Evolutionary conservation across 2,113 vertebrate species (phyloP).

Genomic region (Sisor rabdophorus): DNA sequence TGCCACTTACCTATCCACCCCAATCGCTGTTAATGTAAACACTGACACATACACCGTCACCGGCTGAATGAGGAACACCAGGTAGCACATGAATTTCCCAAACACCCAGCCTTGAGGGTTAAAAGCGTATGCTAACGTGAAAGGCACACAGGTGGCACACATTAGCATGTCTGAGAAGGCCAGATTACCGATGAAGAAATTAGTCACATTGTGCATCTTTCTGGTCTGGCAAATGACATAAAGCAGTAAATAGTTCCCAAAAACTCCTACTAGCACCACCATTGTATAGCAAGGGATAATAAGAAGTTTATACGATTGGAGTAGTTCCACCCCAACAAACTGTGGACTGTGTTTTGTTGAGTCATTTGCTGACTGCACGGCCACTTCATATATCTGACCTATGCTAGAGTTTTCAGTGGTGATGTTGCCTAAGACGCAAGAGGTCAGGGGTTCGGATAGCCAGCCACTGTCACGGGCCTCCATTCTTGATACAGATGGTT

Average conservation of each 20-base stretch:
- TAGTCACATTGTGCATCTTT: slow-evolving; percentile 88
- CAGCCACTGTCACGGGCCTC: slow-evolving; percentile 61
- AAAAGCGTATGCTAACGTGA: slow-evolving; percentile 82
- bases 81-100: slow-evolving; percentile 82
- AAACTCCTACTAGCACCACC: slow-evolving; percentile 76
- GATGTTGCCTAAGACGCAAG: slow-evolving; percentile 29
- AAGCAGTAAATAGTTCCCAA: slow-evolving; percentile 82
- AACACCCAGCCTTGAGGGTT: slow-evolving; percentile 85
- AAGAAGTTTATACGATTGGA: slow-evolving; percentile 81
- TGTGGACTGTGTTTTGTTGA: slow-evolving; percentile 69
- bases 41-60: slow-evolving; percentile 84
- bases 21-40: slow-evolving; percentile 83
- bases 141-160: slow-evolving; percentile 82
- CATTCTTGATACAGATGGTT: slow-evolving; percentile 52
- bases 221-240: slow-evolving; percentile 82
- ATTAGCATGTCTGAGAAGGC: slow-evolving; percentile 88
- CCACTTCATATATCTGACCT: slow-evolving; percentile 61
- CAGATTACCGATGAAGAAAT: slow-evolving; percentile 86
- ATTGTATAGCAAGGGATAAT: slow-evolving; percentile 83
- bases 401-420: slow-evolving; percentile 50
- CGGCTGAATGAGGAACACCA: slow-evolving; percentile 84
- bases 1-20: slow-evolving; percentile 77
- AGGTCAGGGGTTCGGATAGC: slow-evolving; percentile 47
- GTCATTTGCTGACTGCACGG: slow-evolving; percentile 59
- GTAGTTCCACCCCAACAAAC: slow-evolving; percentile 77